Percentiles rank a stretch among this genome's conserved stretches.
Conservation (phyloP, 2,113 vertebrate genomes). For the Caretta caretta region DNA sequence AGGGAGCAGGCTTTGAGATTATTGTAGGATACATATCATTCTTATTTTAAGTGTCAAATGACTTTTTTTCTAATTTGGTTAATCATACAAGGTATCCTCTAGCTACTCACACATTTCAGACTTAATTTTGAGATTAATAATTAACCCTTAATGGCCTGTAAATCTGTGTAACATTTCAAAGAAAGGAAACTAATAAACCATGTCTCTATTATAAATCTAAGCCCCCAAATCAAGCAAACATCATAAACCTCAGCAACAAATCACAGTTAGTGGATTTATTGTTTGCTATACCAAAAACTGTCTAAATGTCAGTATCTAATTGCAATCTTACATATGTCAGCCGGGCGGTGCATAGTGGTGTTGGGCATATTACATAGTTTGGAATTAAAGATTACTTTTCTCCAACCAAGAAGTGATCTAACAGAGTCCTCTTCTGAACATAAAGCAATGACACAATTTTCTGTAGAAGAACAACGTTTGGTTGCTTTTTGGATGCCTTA, state of each 20-base stretch:
- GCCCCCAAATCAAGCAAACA: not conserved
- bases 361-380: not conserved
- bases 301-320: constrained; percentile 22
- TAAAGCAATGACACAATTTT: not conserved
- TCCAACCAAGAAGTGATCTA: not conserved
- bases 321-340: constrained; percentile 1
- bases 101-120: constrained; percentile 38
- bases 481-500: not conserved
- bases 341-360: not conserved
- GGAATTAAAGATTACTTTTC: not conserved
- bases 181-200: not conserved
- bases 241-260: not conserved
- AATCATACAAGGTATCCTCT: constrained; percentile 14
- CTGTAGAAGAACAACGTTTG: not conserved
- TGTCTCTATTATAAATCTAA: not conserved
- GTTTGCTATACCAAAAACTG: not conserved
- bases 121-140: constrained; percentile 45
- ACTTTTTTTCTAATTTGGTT: not conserved
- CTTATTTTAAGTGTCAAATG: not conserved
- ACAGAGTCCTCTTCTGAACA: not conserved
- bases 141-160: constrained; percentile 52
- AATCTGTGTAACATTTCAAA: not conserved
- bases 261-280: constrained; percentile 8
- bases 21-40: not conserved
- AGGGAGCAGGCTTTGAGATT: not conserved